Conservation (phyloP, 2,888 invertebrate species). For the Diogma glabrata region DNA sequence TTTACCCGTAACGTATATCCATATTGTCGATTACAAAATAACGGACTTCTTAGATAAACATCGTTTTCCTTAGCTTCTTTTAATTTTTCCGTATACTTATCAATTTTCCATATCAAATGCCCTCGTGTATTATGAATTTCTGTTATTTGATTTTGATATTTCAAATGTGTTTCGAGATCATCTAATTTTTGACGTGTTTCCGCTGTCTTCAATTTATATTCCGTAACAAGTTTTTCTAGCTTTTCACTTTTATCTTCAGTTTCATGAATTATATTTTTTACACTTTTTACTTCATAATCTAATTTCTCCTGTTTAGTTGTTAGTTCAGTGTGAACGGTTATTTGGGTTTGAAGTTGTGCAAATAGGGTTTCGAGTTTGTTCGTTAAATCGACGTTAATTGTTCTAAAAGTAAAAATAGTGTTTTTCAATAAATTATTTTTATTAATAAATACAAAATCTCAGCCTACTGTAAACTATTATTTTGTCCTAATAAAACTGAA, state of each 20-base stretch:
- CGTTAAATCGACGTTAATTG: background rate
- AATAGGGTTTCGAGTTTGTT: background rate
- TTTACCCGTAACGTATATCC: conserved; percentile 61
- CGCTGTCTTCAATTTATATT: conserved; percentile 33
- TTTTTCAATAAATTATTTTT: background rate
- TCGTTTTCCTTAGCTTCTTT: conserved; percentile 54
- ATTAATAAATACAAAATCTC: background rate
- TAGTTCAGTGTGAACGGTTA: conserved; percentile 27
- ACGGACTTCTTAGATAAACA: conserved; percentile 49
- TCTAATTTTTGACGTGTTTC: conserved; percentile 38
- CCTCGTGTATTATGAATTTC: conserved; percentile 36
- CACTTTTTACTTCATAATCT: conserved; percentile 39
- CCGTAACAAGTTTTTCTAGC: conserved; percentile 34
- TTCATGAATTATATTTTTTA: conserved; percentile 40
- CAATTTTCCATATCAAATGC: conserved; percentile 59
- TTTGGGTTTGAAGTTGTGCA: background rate
- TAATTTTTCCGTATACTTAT: conserved; percentile 51
- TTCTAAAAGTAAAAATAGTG: no score
- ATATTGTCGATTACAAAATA: conserved; percentile 56
- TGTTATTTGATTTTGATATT: conserved; percentile 30
- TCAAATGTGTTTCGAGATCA: conserved; percentile 36
- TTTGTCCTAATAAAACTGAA: conserved; percentile 1
- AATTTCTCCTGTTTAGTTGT: conserved; percentile 37
- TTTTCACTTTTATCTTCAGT: conserved; percentile 41
- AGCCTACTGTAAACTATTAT: conserved; percentile 3